Base-by-base conservation (phyloP, 1,140 invertebrate genomes). In the Sinonovacula constricta region DNA sequence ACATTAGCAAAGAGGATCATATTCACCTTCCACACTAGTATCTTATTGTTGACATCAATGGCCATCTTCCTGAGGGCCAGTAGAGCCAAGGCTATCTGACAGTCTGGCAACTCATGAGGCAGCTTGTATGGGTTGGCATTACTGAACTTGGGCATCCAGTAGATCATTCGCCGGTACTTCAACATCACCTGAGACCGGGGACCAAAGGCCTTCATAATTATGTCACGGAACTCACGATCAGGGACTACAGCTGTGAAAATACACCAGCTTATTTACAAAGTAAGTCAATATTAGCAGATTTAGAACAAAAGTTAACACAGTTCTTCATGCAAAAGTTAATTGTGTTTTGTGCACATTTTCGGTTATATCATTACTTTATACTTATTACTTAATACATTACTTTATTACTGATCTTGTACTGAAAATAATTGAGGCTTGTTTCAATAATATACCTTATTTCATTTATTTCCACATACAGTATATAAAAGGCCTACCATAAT, bases 121-220 rank as follows among this genome's bases (percentile, higher is more conserved):
- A 98, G 87, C 2, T 94, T 94, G 94, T 96, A 99, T 2, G 98
- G 98, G 81, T 96, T 97, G 0, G 95, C 88, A 90, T 99, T 95
- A 87, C 95, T 96, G 85, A 99, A 97, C 90, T 99, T 99, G 2
- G 97, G 97, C 94, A 98, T 95, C 98, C 98, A 99, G 87, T 99
- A 99, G 92, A 97, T 94, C 95, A 99, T 97, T 59, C 97, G 93
- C 92, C 94, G 95, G 87, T 94, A 95, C 89, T 98, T 98, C 77
- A 95, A 91, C 18, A 97, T 89, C 0, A 96, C 95, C 88, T 94
- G 93, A 15, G 94, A 94, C 84, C 94, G 92, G 70, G 92, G 92
- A 0, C 98, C 97, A 92, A 99, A 99, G 36, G 94, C 94, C 86
- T 95, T 95, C 12, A 95, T 80, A 0, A 99, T 88, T 83, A 97